Conservation (phyloP, 1,140 invertebrate genomes). For the Drosophila nasuta region DNA sequence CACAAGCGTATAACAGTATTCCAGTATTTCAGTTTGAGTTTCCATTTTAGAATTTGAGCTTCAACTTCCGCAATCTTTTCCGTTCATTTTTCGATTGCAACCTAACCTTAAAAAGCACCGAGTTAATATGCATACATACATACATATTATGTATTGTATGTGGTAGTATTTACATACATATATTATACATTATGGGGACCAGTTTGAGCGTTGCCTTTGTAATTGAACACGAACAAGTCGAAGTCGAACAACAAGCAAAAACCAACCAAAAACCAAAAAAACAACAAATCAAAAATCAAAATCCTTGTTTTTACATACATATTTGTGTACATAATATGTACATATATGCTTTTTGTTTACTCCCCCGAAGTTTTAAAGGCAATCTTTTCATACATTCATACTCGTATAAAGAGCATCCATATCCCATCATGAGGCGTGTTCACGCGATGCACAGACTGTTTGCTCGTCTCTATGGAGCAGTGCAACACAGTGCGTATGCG, state of each 20-base stretch:
- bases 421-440: background rate
- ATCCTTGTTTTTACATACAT: background rate
- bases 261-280: too few species aligned
- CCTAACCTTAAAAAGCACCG: slow-evolving; percentile 31
- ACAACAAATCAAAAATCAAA: too few species aligned
- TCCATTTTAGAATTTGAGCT: background rate
- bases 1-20: slow-evolving; percentile 14
- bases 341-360: slow-evolving; percentile 12
- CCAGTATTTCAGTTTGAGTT: background rate
- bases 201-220: slow-evolving; percentile 74
- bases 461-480: background rate
- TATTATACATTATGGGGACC: slow-evolving; percentile 72
- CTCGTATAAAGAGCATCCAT: slow-evolving; percentile 2
- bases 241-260: slow-evolving; percentile 33
- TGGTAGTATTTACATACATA: slow-evolving; percentile 26
- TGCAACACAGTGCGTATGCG: background rate
- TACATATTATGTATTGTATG: slow-evolving; percentile 1
- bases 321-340: slow-evolving; percentile 19
- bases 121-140: slow-evolving; percentile 22
- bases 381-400: slow-evolving; percentile 5
- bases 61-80: background rate
- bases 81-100: slow-evolving; percentile 35
- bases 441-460: background rate
- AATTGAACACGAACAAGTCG: slow-evolving; percentile 19
- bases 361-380: background rate